Conservation (phyloP, 2,797 vertebrate genomes). For the Gorsachius magnificus region DNA sequence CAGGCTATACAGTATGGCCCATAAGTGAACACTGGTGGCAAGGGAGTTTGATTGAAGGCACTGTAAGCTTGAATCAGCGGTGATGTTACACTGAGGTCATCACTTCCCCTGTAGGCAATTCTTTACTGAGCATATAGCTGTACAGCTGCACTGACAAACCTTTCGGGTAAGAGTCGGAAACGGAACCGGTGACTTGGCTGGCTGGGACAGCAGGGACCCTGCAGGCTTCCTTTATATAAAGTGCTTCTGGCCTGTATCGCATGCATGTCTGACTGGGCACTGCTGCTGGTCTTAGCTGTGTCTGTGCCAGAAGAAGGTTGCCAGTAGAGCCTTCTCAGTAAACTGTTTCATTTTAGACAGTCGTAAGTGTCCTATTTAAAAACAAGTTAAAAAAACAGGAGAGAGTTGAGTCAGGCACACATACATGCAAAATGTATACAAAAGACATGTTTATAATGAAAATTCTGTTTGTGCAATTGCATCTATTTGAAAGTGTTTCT, state of each 20-base stretch:
- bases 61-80: neutral
- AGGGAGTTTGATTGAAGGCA: neutral
- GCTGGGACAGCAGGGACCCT: neutral
- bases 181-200: neutral
- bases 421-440: neutral
- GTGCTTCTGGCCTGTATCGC: neutral
- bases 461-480: neutral
- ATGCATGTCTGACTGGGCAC: neutral
- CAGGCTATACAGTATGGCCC: neutral
- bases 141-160: neutral
- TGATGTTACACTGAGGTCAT: neutral
- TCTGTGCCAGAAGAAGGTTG: neutral
- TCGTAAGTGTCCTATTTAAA: neutral
- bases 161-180: neutral
- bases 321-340: neutral
- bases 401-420: neutral
- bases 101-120: neutral
- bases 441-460: neutral
- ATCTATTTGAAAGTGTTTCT: neutral
- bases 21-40: fast-evolving
- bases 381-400: neutral
- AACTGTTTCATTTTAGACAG: neutral
- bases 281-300: neutral
- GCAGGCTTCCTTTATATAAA: neutral
- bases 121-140: neutral